Evolutionary conservation across 2,888 invertebrate species (phyloP).

Genomic region (Sesia bembeciformis): DNA sequence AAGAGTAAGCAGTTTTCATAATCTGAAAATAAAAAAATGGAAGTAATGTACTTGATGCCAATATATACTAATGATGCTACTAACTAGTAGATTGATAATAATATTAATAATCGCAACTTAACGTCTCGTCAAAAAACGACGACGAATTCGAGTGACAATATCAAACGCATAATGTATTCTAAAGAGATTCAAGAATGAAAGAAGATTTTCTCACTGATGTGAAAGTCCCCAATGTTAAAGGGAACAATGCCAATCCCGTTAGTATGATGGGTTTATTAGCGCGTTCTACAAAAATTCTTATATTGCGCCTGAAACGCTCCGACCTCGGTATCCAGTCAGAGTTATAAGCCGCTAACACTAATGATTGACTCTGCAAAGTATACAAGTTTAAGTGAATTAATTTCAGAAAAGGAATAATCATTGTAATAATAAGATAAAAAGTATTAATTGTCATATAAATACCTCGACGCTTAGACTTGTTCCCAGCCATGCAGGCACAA

Average conservation of each 20-base stretch:
- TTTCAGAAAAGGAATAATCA: not conserved
- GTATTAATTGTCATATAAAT: not conserved
- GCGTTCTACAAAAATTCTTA: slow-evolving; percentile 13
- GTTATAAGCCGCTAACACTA: slow-evolving; percentile 1
- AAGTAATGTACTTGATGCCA: not conserved
- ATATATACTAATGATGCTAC: too few relatives aligned
- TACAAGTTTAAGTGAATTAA: slow-evolving; percentile 1
- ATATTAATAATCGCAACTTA: not conserved
- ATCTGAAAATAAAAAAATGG: slow-evolving; percentile 3
- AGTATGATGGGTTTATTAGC: slow-evolving; percentile 5
- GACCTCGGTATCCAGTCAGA: slow-evolving; percentile 3
- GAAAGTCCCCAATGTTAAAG: not conserved
- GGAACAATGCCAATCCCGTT: not conserved
- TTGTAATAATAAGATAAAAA: not conserved
- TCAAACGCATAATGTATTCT: not conserved
- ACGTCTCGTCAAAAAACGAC: not conserved
- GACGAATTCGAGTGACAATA: not conserved
- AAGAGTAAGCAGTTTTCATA: slow-evolving; percentile 1
- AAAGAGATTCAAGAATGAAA: not conserved
- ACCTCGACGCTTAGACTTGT: slow-evolving; percentile 17
- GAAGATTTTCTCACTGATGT: not conserved
- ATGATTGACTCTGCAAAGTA: slow-evolving; percentile 5
- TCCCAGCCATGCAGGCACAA: slow-evolving; percentile 18
- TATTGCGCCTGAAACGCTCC: slow-evolving; percentile 11
- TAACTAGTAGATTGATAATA: too few relatives aligned